These are phyloP conservation scores for Maniola hyperantus DNA, from an alignment of 2,888 invertebrate species.

Conservation along the genomic window DNA sequence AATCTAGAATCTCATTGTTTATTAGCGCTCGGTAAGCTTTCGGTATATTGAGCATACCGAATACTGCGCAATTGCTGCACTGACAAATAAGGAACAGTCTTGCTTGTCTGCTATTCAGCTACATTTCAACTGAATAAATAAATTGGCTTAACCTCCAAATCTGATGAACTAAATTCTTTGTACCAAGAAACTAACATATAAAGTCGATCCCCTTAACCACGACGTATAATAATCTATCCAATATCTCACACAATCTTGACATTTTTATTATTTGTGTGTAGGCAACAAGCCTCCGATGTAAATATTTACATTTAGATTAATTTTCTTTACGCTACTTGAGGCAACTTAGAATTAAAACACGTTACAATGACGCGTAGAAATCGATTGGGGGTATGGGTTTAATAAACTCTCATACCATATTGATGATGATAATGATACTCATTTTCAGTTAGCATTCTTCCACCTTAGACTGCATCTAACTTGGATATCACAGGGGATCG, in stretches of 20 bases:
- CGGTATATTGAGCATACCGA: not conserved
- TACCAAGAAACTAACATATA: constrained; percentile 15
- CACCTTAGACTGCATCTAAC: not conserved
- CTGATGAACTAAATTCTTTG: not conserved
- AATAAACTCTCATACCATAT: not conserved
- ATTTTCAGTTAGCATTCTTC: not conserved
- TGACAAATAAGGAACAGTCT: not conserved
- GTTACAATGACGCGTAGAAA: not conserved
- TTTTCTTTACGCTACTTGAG: constrained; percentile 12
- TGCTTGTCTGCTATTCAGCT: constrained; percentile 16
- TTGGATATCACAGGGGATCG: not conserved
- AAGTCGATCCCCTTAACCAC: constrained; percentile 5
- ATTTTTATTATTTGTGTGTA: constrained; percentile 62
- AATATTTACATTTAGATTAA: constrained; percentile 50
- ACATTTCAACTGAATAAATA: constrained; percentile 5
- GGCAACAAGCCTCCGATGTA: constrained; percentile 49
- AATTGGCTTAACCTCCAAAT: not conserved
- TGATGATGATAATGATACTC: too few species aligned
- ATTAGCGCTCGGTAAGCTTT: not conserved
- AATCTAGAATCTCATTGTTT: not conserved
- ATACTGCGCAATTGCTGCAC: not conserved
- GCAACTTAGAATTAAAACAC: not conserved
- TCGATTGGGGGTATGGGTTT: not conserved
- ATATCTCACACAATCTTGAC: constrained; percentile 63
- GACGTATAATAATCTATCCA: constrained; percentile 57